Conservation (phyloP, 2,888 invertebrate species). For the Aphidius colemani region DNA sequence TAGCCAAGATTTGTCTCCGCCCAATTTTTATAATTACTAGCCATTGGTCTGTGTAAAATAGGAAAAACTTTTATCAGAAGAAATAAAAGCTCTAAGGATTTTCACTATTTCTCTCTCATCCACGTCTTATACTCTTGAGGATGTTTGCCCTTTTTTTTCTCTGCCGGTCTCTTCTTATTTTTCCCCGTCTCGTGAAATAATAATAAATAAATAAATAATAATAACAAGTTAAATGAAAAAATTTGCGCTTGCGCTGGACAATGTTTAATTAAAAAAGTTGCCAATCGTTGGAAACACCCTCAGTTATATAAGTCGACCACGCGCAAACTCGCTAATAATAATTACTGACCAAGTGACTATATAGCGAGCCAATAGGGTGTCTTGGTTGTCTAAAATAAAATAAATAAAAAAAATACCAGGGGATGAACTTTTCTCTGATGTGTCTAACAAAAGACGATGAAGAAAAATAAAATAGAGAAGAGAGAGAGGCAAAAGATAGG, state of each 20-base stretch:
- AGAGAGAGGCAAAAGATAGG: too few relatives aligned
- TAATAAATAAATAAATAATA: too few relatives aligned
- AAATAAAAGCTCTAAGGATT: neutral
- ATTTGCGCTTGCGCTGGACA: conserved; percentile 50
- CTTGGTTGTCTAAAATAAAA: conserved; percentile 21
- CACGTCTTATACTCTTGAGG: too few relatives aligned
- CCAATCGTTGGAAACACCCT: conserved; percentile 46
- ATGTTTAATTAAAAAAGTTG: conserved; percentile 54
- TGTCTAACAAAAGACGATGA: neutral
- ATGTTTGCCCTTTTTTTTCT: too few relatives aligned
- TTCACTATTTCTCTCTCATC: conserved; percentile 16
- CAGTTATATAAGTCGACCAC: conserved; percentile 19
- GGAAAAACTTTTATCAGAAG: too few relatives aligned
- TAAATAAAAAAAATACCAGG: conserved; percentile 7
- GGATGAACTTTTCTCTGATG: conserved; percentile 4
- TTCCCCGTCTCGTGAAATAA: too few relatives aligned
- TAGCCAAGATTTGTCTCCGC: neutral
- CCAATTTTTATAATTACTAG: too few relatives aligned
- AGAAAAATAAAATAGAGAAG: neutral
- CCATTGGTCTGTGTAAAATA: too few relatives aligned
- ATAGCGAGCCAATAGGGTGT: conserved; percentile 35
- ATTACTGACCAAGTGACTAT: conserved; percentile 53
- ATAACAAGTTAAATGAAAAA: too few relatives aligned
- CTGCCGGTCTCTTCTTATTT: too few relatives aligned
- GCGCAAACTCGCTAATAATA: conserved; percentile 46